Evolutionary conservation across 2,797 vertebrate species (phyloP), one percentile per base, ranked within the genome.

Genomic region (Acanthurus leucopareius): DNA sequence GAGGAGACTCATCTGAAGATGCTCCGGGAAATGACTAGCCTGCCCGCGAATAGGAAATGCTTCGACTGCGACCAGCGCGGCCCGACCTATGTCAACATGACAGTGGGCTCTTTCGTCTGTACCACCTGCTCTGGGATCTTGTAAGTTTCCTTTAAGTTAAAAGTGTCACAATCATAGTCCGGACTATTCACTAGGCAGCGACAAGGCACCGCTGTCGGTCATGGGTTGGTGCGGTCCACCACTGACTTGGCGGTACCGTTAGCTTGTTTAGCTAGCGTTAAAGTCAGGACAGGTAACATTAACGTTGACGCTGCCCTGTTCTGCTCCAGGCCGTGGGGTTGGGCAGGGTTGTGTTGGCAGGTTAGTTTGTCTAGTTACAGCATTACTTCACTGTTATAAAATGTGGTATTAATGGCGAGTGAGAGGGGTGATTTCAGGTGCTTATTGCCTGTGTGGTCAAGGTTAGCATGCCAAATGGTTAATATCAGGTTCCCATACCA

Each of bases 1-100:
- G 98, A 99, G 96, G 98, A 99, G 95, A 99, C 98, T 94, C 97
- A 99, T 95, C 96, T 99, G 94, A 99, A 99, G 96, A 96, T 99
- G 96, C 96, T 99, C 86, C 94, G 98, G 93, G 98, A 99, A 95
- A 99, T 99, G 97, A 98, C 97, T 87, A 97, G 97, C 93, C 96
- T 97, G 87, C 94, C 96, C 90, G 97, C 96, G 92, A 99, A 99
- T 93, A 96, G 98, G 94, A 98, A 98, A 96, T 99, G 98, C 96
- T 99, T 99, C 93, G 98, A 99, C 95, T 99, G 98, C 90, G 97
- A 99, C 91, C 98, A 99, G 92, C 97, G 97, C 92, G 98, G 98
- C 96, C 98, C 98, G 80, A 99, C 98, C 94, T 99, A 99, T 91
- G 97, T 96, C 95, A 97, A 99, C 92, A 98, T 99, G 98, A 99